Evolutionary conservation across 2,113 vertebrate species (phyloP), one percentile per base, ranked within the genome.

Genomic region (Fulica atra): DNA sequence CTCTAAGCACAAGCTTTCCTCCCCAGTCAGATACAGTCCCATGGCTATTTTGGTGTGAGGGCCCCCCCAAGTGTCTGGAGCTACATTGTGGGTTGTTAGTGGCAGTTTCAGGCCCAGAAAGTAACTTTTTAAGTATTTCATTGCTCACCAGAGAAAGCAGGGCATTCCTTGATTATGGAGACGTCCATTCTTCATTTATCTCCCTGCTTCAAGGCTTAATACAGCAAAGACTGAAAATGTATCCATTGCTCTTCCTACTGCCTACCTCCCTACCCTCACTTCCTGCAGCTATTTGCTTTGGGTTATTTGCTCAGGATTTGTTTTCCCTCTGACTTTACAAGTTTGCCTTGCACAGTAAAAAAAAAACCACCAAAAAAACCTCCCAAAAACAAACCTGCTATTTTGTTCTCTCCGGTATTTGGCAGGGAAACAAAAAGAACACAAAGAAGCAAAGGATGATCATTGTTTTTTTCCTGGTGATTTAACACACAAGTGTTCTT

Each of bases 281-380:
- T 94, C 88, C 94, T 84, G 86, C 73, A 59, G 77, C 65, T 94
- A 85, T 97, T 97, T 96, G 76, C 86, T 96, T 93, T 91, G 89
- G 92, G 68, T 86, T 97, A 85, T 90, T 97, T 96, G 81, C 93
- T 93, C 70, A 94, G 92, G 95, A 93, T 93, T 95, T 96, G 93
- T 96, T 87, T 97, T 95, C 82, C 48, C 53, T 81, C 85, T 92
- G 93, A 95, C 89, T 96, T 92, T 94, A 92, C 74, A 95, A 92
- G 89, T 93, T 96, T 94, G 83, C 61, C 90, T 86, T 69, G 83
- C 80, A 12, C 66, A 94, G 93, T 77, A 95, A 88, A 88, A 91
- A 96, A 46, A 18, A 46, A 44, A 44, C 44, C 17, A 44, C 16
- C 42, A 6, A 44, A 44, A 46, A 17, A 46, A 46, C 18, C 44